Evolutionary conservation across 2,888 invertebrate genomes (phyloP).

Genomic region (Cinara cedri): DNA sequence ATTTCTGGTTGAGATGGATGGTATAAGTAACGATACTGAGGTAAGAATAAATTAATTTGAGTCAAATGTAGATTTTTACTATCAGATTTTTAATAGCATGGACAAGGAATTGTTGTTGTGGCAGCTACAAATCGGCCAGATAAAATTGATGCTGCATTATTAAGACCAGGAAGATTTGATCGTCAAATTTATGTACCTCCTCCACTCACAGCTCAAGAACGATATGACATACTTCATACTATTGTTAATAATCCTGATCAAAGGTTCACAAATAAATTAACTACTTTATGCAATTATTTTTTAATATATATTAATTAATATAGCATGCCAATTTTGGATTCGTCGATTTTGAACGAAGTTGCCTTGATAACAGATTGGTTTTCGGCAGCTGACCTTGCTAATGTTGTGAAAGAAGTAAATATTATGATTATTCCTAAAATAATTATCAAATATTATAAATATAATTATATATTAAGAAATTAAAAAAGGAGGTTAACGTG

Average conservation of each 20-base stretch:
- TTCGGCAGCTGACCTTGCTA: slow-evolving; percentile 71
- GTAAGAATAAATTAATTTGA: slow-evolving; percentile 11
- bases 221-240: slow-evolving; percentile 65
- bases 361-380: slow-evolving; percentile 65
- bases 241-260: slow-evolving; percentile 61
- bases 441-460: too few relatives aligned
- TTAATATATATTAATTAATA: slow-evolving; percentile 28
- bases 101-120: slow-evolving; percentile 66
- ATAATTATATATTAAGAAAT: too few relatives aligned
- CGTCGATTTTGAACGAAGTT: slow-evolving; percentile 64
- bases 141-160: slow-evolving; percentile 69
- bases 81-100: slow-evolving; percentile 37
- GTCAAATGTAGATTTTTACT: not conserved
- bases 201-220: slow-evolving; percentile 65
- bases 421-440: slow-evolving; percentile 3
- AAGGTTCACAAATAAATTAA: not conserved
- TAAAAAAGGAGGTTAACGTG: too few relatives aligned
- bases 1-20: slow-evolving; percentile 73
- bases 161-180: slow-evolving; percentile 72
- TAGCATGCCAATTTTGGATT: slow-evolving; percentile 64
- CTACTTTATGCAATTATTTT: not conserved
- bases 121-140: slow-evolving; percentile 73
- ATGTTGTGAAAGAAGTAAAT: slow-evolving; percentile 68
- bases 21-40: slow-evolving; percentile 64
- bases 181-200: slow-evolving; percentile 69